A percentile compares a stretch with the other conserved stretches of the same genome.
phyloP scores from a whole-genome alignment of 2,797 vertebrate species.

The Trachops cirrhosus region DNA sequence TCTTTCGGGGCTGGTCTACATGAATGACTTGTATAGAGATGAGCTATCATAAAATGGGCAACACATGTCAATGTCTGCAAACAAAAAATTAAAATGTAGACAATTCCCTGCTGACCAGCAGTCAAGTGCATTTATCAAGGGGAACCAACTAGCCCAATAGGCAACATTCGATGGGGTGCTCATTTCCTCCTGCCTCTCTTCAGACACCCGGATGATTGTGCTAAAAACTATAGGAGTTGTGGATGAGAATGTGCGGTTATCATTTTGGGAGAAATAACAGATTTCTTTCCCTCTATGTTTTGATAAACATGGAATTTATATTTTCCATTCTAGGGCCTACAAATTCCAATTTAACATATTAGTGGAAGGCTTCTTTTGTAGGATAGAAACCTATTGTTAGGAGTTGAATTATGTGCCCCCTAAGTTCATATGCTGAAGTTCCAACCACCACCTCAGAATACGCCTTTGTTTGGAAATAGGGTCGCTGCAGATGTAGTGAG shows the following conservation, averaged over 20 bases:
- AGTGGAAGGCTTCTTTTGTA: neutral
- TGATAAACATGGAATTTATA: conserved; percentile 11
- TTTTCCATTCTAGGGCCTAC: neutral
- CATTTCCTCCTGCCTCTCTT: neutral
- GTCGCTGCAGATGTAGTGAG: neutral
- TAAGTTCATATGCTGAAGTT: neutral
- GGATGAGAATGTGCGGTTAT: neutral
- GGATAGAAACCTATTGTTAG: neutral
- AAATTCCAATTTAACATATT: neutral
- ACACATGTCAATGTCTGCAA: conserved; percentile 12
- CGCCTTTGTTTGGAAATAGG: neutral
- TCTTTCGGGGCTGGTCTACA: neutral
- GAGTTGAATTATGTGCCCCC: neutral
- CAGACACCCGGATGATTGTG: neutral
- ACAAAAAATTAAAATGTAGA: neutral
- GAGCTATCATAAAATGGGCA: neutral
- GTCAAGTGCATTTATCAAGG: neutral
- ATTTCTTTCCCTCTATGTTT: neutral
- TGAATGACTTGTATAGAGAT: neutral
- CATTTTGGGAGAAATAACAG: neutral
- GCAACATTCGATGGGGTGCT: neutral
- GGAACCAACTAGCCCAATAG: neutral
- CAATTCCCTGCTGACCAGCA: neutral
- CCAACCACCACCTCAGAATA: neutral
- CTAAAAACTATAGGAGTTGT: neutral